These are phyloP conservation scores for Polymixis flavicincta DNA, from an alignment of 2,888 invertebrate species.

Conservation along the genomic window DNA sequence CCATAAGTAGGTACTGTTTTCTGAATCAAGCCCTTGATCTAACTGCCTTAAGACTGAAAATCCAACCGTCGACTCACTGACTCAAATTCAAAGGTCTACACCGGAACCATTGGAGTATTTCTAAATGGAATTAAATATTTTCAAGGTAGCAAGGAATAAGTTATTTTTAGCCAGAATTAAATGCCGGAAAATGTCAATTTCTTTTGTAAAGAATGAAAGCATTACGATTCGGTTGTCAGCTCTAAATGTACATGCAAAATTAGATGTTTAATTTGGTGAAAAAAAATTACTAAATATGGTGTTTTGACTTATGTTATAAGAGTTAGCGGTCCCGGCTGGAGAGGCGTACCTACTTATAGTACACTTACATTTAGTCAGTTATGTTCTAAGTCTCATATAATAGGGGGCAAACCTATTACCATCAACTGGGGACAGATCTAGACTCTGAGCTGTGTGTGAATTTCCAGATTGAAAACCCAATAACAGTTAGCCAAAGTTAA, in stretches of 20 bases:
- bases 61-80: not conserved
- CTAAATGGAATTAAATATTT: not conserved
- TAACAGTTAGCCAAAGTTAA: not conserved
- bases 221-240: not conserved
- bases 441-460: too few relatives aligned
- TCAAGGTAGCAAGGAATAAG: not conserved
- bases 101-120: not conserved
- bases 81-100: not conserved
- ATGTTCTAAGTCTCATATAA: not conserved
- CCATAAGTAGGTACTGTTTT: too few relatives aligned
- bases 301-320: constrained; percentile 1
- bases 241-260: constrained; percentile 45
- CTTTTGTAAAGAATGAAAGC: not conserved
- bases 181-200: constrained; percentile 13
- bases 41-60: not conserved
- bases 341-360: too few relatives aligned
- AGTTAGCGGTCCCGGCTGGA: too few relatives aligned
- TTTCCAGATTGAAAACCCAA: too few relatives aligned
- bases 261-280: constrained; percentile 51
- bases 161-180: not conserved
- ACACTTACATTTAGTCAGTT: not conserved
- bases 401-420: too few relatives aligned
- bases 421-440: too few relatives aligned
- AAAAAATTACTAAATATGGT: constrained; percentile 23
- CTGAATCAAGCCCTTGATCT: not conserved